Base-by-base conservation (phyloP, 2,888 invertebrate genomes). In the Ectemnius cavifrons region DNA sequence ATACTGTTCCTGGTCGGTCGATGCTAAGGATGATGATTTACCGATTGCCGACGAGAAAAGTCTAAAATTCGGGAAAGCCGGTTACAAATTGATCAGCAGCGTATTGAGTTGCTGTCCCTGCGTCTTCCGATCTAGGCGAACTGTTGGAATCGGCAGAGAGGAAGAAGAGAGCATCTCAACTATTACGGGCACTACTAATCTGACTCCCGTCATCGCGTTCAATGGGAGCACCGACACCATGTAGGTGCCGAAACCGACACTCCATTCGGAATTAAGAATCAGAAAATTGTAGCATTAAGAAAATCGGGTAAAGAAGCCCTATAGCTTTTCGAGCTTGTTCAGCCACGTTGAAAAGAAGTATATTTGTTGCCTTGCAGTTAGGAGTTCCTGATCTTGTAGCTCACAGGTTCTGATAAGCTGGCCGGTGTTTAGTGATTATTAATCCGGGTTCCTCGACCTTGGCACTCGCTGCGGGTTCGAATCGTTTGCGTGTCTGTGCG, bases 101-200 rank as follows among this genome's bases (percentile, higher is more conserved):
- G 80, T 91, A 49, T 82, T 91, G 46, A 85, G 86, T 46, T 90
- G 88, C 73, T 91, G 89, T 60, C 90, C 89, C 4, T 91, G 91
- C 69, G 84, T 86, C 45, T 91, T 90, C 76, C 85, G 91, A 2
- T 89, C 87, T 71, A 81, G 90, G 72, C 84, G 83, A 60, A 72
- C 90, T 4, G 82, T 91, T 49, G 90, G 84, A 4, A 73, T 90
- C 28, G 87, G 75, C 4, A 81, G 71, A 49, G 83, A 84, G 4
- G 73, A 72, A 27, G 79, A 81, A 11, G 77, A 70, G 16, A 77
- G 79, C 2, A 61, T 83, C 23, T 83, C 86, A 20, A 82, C 82
- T 16, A 80, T 82, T 65, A 72, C 81, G 52, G 81, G 84, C 56
- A 71, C 75, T 14, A 63, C 65, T 45, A 79, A 77, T 16, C 77